These are phyloP conservation scores for Pachyrhynchus sulphureomaculatus DNA, from an alignment of 1,140 invertebrate species.

Conservation along the genomic window DNA sequence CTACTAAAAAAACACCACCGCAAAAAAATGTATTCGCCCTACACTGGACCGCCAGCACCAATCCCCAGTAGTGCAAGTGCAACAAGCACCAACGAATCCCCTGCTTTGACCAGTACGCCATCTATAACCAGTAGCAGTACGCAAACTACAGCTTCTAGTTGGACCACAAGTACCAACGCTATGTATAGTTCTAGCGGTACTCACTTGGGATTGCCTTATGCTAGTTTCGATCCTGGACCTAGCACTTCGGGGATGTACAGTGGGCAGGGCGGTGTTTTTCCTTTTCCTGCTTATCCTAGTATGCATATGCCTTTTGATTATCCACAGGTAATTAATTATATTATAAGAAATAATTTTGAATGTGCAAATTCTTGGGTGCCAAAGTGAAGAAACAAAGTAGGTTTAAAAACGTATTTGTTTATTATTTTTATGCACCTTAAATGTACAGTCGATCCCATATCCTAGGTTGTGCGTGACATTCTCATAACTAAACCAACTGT, in stretches of 20 bases:
- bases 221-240: conserved; percentile 38
- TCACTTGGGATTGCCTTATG: conserved; percentile 30
- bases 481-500: too few relatives aligned
- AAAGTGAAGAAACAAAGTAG: too few relatives aligned
- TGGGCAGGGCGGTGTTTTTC: conserved; percentile 37
- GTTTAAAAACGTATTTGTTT: too few relatives aligned
- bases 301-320: conserved; percentile 45
- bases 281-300: conserved; percentile 41
- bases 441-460: too few relatives aligned
- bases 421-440: too few relatives aligned
- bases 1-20: background rate
- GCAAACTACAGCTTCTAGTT: conserved; percentile 13
- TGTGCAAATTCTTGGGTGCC: too few relatives aligned
- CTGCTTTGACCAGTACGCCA: background rate
- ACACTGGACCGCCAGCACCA: conserved; percentile 8
- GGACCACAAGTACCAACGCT: background rate
- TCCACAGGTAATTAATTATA: conserved; percentile 46
- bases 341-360: too few relatives aligned
- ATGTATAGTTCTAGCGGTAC: conserved; percentile 29
- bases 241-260: conserved; percentile 39
- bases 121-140: background rate
- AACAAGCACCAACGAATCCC: background rate
- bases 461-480: too few relatives aligned
- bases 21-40: conserved; percentile 19
- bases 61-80: background rate